Percentiles rank a stretch among this genome's conserved stretches.
Evolutionary conservation across 2,113 vertebrate species (phyloP).

Genomic region (Eurypyga helias): DNA sequence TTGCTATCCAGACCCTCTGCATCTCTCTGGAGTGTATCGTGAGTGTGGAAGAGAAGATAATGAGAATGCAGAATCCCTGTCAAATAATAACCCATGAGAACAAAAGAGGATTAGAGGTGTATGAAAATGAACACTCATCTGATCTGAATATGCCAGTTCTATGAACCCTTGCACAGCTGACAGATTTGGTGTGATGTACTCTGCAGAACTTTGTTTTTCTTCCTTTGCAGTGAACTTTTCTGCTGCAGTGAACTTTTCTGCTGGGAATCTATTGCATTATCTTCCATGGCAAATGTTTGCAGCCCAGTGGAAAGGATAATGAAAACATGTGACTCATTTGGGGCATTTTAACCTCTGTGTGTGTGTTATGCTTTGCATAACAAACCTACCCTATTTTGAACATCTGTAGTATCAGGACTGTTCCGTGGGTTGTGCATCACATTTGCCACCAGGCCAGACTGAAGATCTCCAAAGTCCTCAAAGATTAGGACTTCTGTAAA

Average conservation of each 20-base stretch:
- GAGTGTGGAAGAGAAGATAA: background rate
- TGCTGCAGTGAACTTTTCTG: no score
- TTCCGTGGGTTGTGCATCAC: background rate
- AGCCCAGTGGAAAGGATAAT: background rate
- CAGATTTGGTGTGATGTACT: background rate
- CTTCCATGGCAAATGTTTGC: background rate
- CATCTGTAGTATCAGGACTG: background rate
- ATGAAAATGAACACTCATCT: background rate
- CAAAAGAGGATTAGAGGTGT: background rate
- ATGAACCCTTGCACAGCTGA: background rate
- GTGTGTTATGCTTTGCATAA: background rate
- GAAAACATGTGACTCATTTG: background rate
- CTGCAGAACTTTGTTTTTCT: background rate
- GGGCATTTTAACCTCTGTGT: background rate
- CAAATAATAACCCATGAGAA: background rate
- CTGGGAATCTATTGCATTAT: background rate
- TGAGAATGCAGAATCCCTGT: background rate
- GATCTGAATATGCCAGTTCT: background rate
- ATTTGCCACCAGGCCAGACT: background rate
- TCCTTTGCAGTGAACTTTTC: background rate
- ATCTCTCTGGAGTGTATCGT: background rate
- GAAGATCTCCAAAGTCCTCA: background rate
- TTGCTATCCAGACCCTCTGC: background rate
- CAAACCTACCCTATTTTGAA: background rate
- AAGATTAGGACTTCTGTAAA: background rate